Evolutionary conservation across 2,888 invertebrate genomes (phyloP), one percentile per base, ranked within the genome.

Genomic region (Polietes domitor): DNA sequence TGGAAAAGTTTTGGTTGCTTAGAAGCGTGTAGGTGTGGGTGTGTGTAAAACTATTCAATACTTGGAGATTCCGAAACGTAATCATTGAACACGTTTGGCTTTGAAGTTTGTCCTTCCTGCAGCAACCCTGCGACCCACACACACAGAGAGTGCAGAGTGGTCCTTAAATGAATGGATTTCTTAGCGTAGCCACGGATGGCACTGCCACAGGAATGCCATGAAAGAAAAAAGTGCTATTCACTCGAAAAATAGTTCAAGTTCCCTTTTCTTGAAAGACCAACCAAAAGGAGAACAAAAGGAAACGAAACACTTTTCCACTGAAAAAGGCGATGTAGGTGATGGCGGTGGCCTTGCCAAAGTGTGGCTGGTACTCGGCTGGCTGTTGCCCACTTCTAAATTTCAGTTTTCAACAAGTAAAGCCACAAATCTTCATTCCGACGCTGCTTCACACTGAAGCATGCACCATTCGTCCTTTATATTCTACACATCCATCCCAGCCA

Each of bases 391-490:
- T 78, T 21, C 53, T 21, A 53, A 53, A 21, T 19, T 82, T 74
- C 47, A 53, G 71, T 65, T 78, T 80, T 75, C 83, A 83, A 74
- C 80, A 80, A 83, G 80, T 83, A 58, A 61, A 37, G 63, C 80
- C 77, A 83, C 80, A 80, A 80, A 77, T 80, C 77, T 80, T 80
- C 71, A 75, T 80, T 77, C 63, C 47, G 47, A 43, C 55, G 55
- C 10, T n/a, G 28, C 15, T 43, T n/a, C 37, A 32, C 47, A n/a
- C 26, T 24, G 58, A 26, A 41, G 24, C 21, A 61, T 19, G 0
- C 61, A 61, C n/a, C 12, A 70, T 80, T 65, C 72, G 77, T 80
- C 37, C 71, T 47, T 47, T 47, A 75, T 72, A 68, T 73, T 58
- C 24, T 19, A 53, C 63, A 63, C 65, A 77, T 68, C 28, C 68